Percentiles rank a stretch among this genome's conserved stretches.
These are phyloP conservation scores for Nebria salina DNA, from an alignment of 2,888 invertebrate species.

Conservation along the genomic window DNA sequence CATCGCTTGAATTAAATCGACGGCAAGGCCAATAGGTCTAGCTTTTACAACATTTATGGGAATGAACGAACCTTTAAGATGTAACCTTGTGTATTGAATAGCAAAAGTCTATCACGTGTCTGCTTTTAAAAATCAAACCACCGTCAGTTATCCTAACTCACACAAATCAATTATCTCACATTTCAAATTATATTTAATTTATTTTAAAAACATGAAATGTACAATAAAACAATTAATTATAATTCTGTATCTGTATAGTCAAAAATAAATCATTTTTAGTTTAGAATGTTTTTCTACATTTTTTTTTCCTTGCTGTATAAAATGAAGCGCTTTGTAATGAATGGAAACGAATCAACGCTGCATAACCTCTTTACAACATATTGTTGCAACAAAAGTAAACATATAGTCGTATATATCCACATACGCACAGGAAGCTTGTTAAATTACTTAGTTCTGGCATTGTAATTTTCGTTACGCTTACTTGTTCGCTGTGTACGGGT, in stretches of 20 bases:
- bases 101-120: background rate
- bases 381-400: constrained; percentile 12
- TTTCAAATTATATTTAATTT: too few relatives aligned
- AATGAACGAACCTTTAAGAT: background rate
- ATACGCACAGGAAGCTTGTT: constrained; percentile 42
- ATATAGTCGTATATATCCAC: background rate
- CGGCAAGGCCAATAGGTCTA: background rate
- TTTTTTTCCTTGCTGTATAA: background rate
- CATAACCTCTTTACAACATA: constrained; percentile 22
- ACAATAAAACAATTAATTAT: too few relatives aligned
- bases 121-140: too few relatives aligned
- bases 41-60: background rate
- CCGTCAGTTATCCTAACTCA: too few relatives aligned
- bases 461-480: constrained; percentile 45
- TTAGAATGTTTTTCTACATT: background rate
- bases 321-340: background rate
- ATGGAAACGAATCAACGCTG: constrained; percentile 6
- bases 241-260: too few relatives aligned
- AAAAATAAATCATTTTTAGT: too few relatives aligned
- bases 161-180: too few relatives aligned
- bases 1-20: background rate
- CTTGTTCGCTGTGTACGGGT: constrained; percentile 22
- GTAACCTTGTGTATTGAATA: background rate
- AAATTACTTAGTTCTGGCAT: constrained; percentile 46
- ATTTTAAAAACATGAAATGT: too few relatives aligned